Evolutionary conservation across 2,797 vertebrate species (phyloP), one percentile per base, ranked within the genome.

Genomic region (Monodelphis domestica): DNA sequence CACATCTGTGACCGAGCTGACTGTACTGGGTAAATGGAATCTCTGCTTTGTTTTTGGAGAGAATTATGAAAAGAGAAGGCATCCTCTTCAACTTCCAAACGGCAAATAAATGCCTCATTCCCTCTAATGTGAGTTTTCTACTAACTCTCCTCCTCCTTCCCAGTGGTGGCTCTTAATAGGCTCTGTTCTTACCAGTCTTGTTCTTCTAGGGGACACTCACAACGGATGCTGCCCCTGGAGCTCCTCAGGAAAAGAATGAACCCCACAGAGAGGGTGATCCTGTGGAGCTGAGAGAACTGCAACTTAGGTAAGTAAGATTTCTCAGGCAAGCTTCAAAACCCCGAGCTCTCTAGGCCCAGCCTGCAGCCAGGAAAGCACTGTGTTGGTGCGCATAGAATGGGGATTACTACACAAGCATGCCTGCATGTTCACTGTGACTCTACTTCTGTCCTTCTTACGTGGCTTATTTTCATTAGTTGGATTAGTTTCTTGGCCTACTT

Each of bases 161-260:
- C 50, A 54, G 29, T 24, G 11, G 21, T 5, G 91, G n/a, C 91
- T 92, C 87, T 54, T 53, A 57, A 90, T 84, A 57, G 28, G 51
- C 50, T 92, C 89, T 88, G 6, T 33, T 87, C 55, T 92, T n/a
- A 55, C 89, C 14, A 10, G 57, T 53, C 6, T 1, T 90, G 29
- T 91, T 97, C 28, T 95, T 97, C 57, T 97, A 99, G 99, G 98
- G 98, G 57, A 53, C 98, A 2, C 98, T 98, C 91, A 98, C 98
- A 4, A 97, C 97, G 91, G 99, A 99, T 54, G 98, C 99, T 45
- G 99, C 99, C 93, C 99, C 99, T 0, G 99, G 99, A 90, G 99
- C 99, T 10, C 99, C 99, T 4, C 99, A 99, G 95, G 99, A 99
- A 96, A 98, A 98, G 55, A 98, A 97, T 30, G 97, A 97, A 14